Conservation (phyloP, 1,140 invertebrate species). For the Drosophila littoralis region DNA sequence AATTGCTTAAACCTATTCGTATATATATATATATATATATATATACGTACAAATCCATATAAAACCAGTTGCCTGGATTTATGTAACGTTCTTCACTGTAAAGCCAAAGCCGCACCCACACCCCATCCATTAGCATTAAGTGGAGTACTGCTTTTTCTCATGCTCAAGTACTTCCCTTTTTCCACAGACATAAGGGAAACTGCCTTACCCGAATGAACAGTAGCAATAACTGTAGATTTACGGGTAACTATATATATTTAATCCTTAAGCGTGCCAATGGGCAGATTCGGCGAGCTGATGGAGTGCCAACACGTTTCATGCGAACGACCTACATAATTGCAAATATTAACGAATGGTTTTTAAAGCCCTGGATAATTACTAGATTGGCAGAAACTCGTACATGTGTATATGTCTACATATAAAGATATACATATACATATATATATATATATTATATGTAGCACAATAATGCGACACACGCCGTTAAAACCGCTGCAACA, state of each 20-base stretch:
- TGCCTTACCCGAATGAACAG: background rate
- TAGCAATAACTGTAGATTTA: background rate
- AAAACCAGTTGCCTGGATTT: too few relatives aligned
- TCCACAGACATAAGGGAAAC: background rate
- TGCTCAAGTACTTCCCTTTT: background rate
- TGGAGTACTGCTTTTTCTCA: background rate
- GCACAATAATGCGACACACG: background rate
- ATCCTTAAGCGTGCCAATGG: background rate
- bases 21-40: too few relatives aligned
- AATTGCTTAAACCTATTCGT: too few relatives aligned
- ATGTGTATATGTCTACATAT: background rate
- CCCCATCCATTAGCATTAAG: too few relatives aligned
- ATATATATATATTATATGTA: background rate
- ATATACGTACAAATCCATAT: too few relatives aligned
- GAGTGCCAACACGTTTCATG: slow-evolving; percentile 30
- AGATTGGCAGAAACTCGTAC: slow-evolving; percentile 16
- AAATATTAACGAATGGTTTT: slow-evolving; percentile 51
- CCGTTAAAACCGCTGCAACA: slow-evolving; percentile 3
- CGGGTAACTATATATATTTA: background rate
- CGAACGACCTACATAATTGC: slow-evolving; percentile 30
- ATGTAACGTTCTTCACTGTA: too few relatives aligned
- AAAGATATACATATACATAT: background rate
- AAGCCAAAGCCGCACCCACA: too few relatives aligned
- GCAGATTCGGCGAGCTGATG: background rate
- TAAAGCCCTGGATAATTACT: slow-evolving; percentile 45